Evolutionary conservation across 1,140 invertebrate genomes (phyloP), one percentile per base, ranked within the genome.

Genomic region (Venturia canescens): DNA sequence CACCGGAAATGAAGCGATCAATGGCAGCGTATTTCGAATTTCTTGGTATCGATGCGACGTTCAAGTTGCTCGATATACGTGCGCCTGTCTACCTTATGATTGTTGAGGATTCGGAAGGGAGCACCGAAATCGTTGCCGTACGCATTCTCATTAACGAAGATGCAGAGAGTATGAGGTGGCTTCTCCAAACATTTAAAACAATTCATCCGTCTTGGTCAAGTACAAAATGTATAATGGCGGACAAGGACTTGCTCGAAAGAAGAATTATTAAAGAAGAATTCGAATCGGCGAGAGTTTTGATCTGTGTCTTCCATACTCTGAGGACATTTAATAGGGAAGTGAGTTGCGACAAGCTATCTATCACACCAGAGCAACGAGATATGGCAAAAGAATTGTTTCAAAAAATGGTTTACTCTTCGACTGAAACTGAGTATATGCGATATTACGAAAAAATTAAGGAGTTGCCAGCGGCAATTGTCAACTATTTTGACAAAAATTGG

Each of bases 401-500:
- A 13, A 50, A 50, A 50, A 50, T 50, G 48, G 48, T 50, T 3
- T 50, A 50, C 18, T 13, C 48, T 16, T 50, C 48, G 48, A 50
- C 48, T 16, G 48, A 50, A 50, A 2, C 48, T 7, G 48, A 50
- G 48, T 50, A 50, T 18, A 50, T 50, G 48, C 11, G 48, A 5
- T 50, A 50, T 50, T 50, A 50, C 18, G 48, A 50, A 13, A 13
- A 50, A 50, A 16, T 3, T 18, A 13, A 50, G 48, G 1, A 50
- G 18, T 18, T 50, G 18, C 48, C 48, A 50, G 3, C 18, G 3
- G 48, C 69, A 9, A 70, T 70, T 27, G 9, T 70, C 38, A 34
- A 78, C 31, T 78, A 78, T 67, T 78, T 57, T 34, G 29, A 69
- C 31, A n/a, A 26, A 26, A 78, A 78, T 67, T 67, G 57, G 76